A percentile compares a stretch with the other conserved stretches of the same genome.
Evolutionary conservation across 1,140 invertebrate genomes (phyloP).

Genomic region (Drosophila kepulauana): DNA sequence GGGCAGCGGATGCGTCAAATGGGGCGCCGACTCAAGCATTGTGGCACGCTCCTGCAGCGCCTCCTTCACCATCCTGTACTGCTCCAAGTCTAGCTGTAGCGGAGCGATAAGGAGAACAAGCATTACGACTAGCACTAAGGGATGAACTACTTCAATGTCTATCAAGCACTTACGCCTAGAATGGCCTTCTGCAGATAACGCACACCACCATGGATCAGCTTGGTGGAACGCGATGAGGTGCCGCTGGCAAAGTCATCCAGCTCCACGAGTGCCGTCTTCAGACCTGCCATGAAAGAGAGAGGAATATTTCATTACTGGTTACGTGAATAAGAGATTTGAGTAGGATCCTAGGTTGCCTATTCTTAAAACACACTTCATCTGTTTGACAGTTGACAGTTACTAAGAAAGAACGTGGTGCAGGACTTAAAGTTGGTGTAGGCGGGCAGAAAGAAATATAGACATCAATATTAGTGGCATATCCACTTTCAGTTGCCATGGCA

Average conservation of each 20-base stretch:
- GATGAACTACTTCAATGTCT: neutral
- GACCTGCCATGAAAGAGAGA: constrained; percentile 43
- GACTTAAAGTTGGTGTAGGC: no score
- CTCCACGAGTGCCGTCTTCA: constrained; percentile 98
- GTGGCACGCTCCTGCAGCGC: constrained; percentile 97
- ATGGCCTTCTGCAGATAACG: constrained; percentile 99
- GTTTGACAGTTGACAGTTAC: no score
- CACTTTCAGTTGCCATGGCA: no score
- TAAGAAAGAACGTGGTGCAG: no score
- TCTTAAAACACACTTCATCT: no score
- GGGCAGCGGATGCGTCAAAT: constrained; percentile 97
- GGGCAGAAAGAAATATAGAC: no score
- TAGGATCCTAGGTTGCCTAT: no score
- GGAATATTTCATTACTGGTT: no score
- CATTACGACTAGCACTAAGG: constrained; percentile 22
- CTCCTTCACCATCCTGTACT: constrained; percentile 99
- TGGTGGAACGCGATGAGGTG: constrained; percentile 98
- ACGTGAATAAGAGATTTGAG: no score
- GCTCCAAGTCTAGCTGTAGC: constrained; percentile 93
- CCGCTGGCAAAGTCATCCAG: constrained; percentile 99
- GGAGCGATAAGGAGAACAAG: constrained; percentile 29
- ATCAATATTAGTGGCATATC: no score
- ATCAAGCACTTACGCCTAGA: constrained; percentile 86
- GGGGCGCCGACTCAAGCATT: constrained; percentile 97
- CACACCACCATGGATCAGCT: constrained; percentile 99